Base-by-base conservation (phyloP, 2,797 vertebrate species). In the Chelidonichthys spinosus region DNA sequence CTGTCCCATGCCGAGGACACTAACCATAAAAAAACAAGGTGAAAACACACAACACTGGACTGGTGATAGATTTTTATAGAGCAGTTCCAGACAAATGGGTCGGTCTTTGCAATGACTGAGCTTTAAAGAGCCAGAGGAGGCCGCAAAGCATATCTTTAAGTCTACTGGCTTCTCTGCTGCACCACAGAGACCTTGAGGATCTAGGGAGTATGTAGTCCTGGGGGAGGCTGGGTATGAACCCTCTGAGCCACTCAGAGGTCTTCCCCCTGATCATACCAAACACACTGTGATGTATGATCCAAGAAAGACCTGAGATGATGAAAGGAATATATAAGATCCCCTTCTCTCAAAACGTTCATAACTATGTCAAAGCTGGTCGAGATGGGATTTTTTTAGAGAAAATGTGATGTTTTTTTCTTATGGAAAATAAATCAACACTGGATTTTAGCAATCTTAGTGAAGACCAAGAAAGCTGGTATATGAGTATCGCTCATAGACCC, bases 261-360 rank as follows among this genome's bases (percentile, higher is more conserved):
- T 69, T 47, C 64, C 55, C 55, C 72, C 72, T 62, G 71, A 88
- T 85, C 80, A 69, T 10, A 70, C 44, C 46, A 14, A 74, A 49
- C 79, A 75, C 9, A 10, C 76, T 87, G 67, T 59, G 89, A 77
- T 69, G 75, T 82, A 77, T 76, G 56, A 86, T 73, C 82, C 73
- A 58, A 43, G 76, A 83, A 53, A 80, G 72, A 73, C 53, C 55
- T 43, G 59, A 63, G 73, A 68, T 72, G 78, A 86, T 82, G 71
- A 86, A 82, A 82, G 60, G 37, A 81, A 79, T 75, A 66, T 37
- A 56, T 64, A 69, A 77, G 59, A 72, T 72, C 66, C 65, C 43
- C 5, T 50, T 78, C 72, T 74, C 55, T 56, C 58, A 78, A 84
- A 86, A 85, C 61, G 83, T 68, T 78, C 35, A 85, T 78, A 72